Base-by-base conservation (phyloP, 2,113 vertebrate species). In the Indicator maculatus region DNA sequence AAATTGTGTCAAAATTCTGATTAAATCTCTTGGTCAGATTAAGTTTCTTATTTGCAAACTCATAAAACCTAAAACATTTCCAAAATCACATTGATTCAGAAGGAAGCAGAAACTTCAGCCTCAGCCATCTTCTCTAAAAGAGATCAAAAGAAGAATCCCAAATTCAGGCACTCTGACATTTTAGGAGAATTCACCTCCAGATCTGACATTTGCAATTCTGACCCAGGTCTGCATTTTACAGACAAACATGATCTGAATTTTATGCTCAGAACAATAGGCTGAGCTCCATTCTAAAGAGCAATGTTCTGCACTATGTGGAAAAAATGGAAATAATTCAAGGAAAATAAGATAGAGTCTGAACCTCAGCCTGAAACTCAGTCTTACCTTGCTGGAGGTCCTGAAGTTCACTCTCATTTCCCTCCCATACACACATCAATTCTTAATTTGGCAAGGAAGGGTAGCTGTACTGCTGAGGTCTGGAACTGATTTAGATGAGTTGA, bases 401-500 rank as follows among this genome's bases (percentile, higher is more conserved):
- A 74, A 83, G 33, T 83, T 91, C 82, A 30, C 20, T 71, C 38
- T 67, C 31, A 44, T 88, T 91, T 89, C 44, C 72, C 53, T 88
- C 47, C 64, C 28, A 41, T 67, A 4, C 38, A 44, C 31, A 70
- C 1, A 28, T 5, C 27, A 69, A 71, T 92, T 75, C 86, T 84
- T 82, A 72, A 89, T 81, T 90, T 84, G 80, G 39, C 1, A 5
- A 52, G 50, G 76, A 75, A 31, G 14, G 1, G 28, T 88, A 82
- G 12, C 69, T 89, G 91, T 18, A 3, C 56, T 83, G 74, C 58
- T 86, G 74, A 90, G 85, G 44, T 83, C 82, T 95, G 91, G 85
- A 89, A 52, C 38, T 83, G 84, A 89, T 52, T 89, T 60, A 81
- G 50, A 77, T 53, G 45, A 76, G 52, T 16, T 69, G 45, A 81